Evolutionary conservation across 2,113 vertebrate genomes (phyloP).

Genomic region (Zapus hudsonius): DNA sequence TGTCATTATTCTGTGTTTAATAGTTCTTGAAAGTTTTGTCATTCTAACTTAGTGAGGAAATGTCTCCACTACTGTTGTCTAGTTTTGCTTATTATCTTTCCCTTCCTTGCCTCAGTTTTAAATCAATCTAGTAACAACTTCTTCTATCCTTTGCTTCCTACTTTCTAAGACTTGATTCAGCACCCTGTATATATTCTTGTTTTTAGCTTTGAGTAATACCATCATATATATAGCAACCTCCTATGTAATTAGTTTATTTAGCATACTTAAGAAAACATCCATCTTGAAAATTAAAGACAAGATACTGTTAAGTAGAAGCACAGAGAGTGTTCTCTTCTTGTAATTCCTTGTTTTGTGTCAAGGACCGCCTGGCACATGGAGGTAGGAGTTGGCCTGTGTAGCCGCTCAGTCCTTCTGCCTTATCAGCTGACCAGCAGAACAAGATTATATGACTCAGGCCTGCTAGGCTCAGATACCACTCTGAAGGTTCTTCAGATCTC

Average conservation of each 20-base stretch:
- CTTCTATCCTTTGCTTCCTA: neutral
- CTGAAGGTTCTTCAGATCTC: neutral
- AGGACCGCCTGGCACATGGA: neutral
- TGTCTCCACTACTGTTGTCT: neutral
- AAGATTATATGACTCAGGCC: neutral
- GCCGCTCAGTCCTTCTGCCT: neutral
- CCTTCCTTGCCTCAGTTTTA: neutral
- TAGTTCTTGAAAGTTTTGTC: neutral
- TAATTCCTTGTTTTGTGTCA: neutral
- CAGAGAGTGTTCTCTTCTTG: neutral
- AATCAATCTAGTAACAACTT: neutral
- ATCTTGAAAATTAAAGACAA: constrained; percentile 4
- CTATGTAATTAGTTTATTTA: neutral
- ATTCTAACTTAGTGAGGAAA: neutral
- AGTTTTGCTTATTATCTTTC: neutral
- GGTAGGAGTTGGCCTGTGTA: neutral
- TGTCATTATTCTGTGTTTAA: neutral
- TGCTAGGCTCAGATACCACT: neutral
- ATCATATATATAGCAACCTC: neutral
- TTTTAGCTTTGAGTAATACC: neutral
- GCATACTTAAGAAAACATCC: neutral
- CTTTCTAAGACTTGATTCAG: neutral
- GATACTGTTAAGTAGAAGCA: neutral
- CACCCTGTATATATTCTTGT: neutral
- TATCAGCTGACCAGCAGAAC: neutral